These are phyloP conservation scores for Dasypogon diadema DNA, from an alignment of 2,888 invertebrate genomes.

Conservation along the genomic window DNA sequence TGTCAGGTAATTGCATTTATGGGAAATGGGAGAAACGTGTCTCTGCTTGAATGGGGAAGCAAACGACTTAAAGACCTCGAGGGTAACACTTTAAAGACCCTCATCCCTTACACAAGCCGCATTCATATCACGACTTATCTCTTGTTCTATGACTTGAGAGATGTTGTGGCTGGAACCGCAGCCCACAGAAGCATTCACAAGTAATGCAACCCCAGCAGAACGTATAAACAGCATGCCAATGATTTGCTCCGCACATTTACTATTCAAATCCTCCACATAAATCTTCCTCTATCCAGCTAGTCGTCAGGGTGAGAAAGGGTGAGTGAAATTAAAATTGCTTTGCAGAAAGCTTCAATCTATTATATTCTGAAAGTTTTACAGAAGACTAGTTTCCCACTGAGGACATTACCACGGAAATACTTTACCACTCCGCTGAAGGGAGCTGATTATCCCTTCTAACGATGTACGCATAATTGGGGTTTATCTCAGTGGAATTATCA, in stretches of 20 bases:
- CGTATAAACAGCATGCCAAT: not conserved
- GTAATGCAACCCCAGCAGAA: not conserved
- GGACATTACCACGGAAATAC: not conserved
- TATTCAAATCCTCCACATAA: slow-evolving; percentile 5
- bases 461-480: slow-evolving; percentile 31
- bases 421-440: no score
- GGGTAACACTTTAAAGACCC: no score
- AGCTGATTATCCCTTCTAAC: slow-evolving; percentile 17
- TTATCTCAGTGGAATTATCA: not conserved
- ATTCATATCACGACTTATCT: no score
- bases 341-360: not conserved
- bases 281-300: no score
- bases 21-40: no score
- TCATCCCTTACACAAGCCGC: no score
- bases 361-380: slow-evolving; percentile 22
- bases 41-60: no score
- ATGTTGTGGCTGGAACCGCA: no score
- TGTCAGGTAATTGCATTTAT: no score
- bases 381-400: slow-evolving; percentile 2
- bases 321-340: slow-evolving; percentile 27
- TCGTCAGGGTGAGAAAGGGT: slow-evolving; percentile 6
- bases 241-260: not conserved
- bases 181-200: no score
- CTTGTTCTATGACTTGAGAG: no score
- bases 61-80: no score